Evolutionary conservation across 2,888 invertebrate genomes (phyloP).

Genomic region (Drosophila aldrichi): DNA sequence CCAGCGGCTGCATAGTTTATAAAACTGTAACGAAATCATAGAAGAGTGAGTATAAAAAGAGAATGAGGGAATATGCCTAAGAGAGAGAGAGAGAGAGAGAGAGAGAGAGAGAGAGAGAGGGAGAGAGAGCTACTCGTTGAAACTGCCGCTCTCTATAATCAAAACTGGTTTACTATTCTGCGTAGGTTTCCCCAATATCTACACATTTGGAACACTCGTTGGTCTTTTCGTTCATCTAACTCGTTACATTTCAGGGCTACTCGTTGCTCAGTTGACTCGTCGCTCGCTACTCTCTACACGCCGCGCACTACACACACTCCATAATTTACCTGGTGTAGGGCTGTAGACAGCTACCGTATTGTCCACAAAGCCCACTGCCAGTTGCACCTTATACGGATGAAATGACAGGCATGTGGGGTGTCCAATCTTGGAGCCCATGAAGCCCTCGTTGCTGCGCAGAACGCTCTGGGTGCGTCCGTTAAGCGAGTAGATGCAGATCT

Average conservation of each 20-base stretch:
- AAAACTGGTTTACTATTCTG: background rate
- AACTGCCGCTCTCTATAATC: background rate
- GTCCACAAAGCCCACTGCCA: slow-evolving; percentile 95
- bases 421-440: slow-evolving; percentile 94
- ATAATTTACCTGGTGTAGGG: slow-evolving; percentile 82
- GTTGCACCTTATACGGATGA: slow-evolving; percentile 93
- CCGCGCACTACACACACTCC: background rate
- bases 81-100: background rate
- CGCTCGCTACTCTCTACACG: too few relatives aligned
- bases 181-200: background rate
- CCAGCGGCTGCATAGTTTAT: slow-evolving; percentile 91
- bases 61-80: background rate
- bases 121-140: background rate
- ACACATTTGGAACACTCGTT: background rate
- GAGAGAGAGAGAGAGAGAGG: background rate
- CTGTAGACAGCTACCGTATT: slow-evolving; percentile 92
- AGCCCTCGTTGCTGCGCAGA: slow-evolving; percentile 96
- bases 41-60: background rate
- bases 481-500: slow-evolving; percentile 91
- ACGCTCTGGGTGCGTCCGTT: slow-evolving; percentile 91
- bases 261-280: too few relatives aligned
- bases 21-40: slow-evolving; percentile 87
- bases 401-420: slow-evolving; percentile 95
- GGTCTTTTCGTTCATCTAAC: background rate
- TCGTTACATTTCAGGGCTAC: background rate